Percentiles rank a stretch among this genome's conserved stretches.
Evolutionary conservation across 1,140 invertebrate species (phyloP).

Genomic region (Lordiphosa collinella): DNA sequence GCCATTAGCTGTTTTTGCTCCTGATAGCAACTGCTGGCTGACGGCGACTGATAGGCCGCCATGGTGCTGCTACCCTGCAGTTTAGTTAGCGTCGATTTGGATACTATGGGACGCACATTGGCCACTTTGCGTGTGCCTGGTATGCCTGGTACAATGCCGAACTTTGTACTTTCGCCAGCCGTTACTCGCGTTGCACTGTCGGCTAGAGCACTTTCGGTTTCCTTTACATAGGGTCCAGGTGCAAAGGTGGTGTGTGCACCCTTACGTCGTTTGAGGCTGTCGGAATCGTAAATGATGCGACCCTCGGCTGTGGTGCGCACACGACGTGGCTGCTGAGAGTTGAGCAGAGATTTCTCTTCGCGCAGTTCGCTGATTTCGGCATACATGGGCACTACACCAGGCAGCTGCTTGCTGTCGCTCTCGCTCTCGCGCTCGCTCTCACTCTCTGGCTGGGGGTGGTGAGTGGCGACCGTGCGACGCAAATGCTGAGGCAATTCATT

Average conservation of each 20-base stretch:
- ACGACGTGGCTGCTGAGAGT: slow-evolving; percentile 81
- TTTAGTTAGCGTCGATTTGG: slow-evolving; percentile 54
- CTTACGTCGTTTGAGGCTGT: slow-evolving; percentile 90
- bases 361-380: slow-evolving; percentile 74
- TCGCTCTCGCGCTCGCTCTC: slow-evolving; percentile 9
- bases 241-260: slow-evolving; percentile 91
- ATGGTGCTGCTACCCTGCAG: slow-evolving; percentile 21
- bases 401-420: slow-evolving; percentile 15
- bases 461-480: slow-evolving; percentile 78
- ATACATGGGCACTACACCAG: slow-evolving; percentile 57
- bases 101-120: slow-evolving; percentile 74
- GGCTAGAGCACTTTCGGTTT: slow-evolving; percentile 80
- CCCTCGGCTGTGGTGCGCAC: slow-evolving; percentile 90
- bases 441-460: slow-evolving; percentile 19
- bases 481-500: slow-evolving; percentile 87
- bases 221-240: slow-evolving; percentile 88
- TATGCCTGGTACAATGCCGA: slow-evolving; percentile 46
- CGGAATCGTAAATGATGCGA: slow-evolving; percentile 93
- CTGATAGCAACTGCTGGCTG: slow-evolving; percentile 49
- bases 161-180: slow-evolving; percentile 55
- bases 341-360: slow-evolving; percentile 63
- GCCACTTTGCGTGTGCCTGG: slow-evolving; percentile 67
- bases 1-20: slow-evolving; percentile 68
- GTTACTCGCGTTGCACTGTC: slow-evolving; percentile 45
- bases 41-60: slow-evolving; percentile 38